Evolutionary conservation across 2,888 invertebrate species (phyloP), one percentile per base, ranked within the genome.

Genomic region (Iphiclides podalirius): DNA sequence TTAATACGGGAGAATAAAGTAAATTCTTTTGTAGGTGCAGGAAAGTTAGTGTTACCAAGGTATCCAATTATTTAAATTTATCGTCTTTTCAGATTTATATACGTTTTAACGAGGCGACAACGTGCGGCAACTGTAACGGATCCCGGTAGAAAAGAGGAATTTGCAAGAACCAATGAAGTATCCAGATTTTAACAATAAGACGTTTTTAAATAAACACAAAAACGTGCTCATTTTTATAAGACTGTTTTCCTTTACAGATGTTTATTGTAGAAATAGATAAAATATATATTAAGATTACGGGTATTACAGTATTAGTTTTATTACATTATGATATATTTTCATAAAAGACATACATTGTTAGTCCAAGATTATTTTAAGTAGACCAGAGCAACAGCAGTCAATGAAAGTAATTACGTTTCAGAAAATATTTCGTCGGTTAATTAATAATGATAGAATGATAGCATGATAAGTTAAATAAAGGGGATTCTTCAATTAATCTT

Each of bases 161-260:
- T 63, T 34, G 77, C 80, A 0, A 77, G 75, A 61, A 63, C 72
- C 0, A 83, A 82, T 44, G 84, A 85, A 69, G 72, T 84, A 6
- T 82, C 83, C 7, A 61, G 69, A 52, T 79, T 82, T 70, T 85
- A 64, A 57, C 15, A 2, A 14, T 13, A 20, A 15, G 20, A 26
- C 31, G 26, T 53, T 13, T 35, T 46, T 31, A 46, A 36, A 38
- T 36, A 38, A 52, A 48, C 13, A 13, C 9, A 6, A 4, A 6
- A 8, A 9, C 6, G n/a, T 13, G 23, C 14, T n/a, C 14, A 17
- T n/a, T 33, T 16, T 44, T 44, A 35, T 38, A 49, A 48, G 49
- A 44, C 43, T 49, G 49, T 49, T 49, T n/a, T 38, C 34, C 13
- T 37, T n/a, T n/a, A 39, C 17, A 49, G 23, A 49, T 38, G 31